Evolutionary conservation across 2,797 vertebrate genomes (phyloP).

Genomic region (Balearica regulorum): DNA sequence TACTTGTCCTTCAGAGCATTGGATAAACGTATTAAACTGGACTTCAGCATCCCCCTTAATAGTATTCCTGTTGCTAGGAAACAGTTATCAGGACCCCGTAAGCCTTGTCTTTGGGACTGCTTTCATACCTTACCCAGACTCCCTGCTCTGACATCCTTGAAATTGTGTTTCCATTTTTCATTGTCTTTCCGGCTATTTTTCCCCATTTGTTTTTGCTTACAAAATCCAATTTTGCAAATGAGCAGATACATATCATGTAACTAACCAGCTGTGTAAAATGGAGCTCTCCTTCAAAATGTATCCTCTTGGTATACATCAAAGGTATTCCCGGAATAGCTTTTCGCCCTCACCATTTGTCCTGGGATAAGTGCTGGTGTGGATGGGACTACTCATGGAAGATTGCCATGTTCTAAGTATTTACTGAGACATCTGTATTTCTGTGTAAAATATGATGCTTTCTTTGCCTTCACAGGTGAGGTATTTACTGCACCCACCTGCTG

Average conservation of each 20-base stretch:
- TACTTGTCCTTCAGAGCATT: conserved; percentile 45
- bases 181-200: conserved; percentile 48
- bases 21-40: conserved; percentile 57
- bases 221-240: conserved; percentile 70
- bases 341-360: not conserved
- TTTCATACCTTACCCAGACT: conserved; percentile 47
- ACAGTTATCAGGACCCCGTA: conserved; percentile 66
- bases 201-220: conserved; percentile 67
- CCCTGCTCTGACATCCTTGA: conserved; percentile 57
- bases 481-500: not conserved
- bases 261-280: conserved; percentile 54
- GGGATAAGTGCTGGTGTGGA: not conserved
- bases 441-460: not conserved
- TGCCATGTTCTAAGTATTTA: not conserved
- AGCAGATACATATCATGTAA: conserved; percentile 51
- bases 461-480: not conserved
- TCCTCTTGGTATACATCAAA: not conserved
- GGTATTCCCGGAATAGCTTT: conserved; percentile 17
- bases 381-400: not conserved
- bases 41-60: conserved; percentile 56
- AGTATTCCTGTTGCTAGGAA: conserved; percentile 77
- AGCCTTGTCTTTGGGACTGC: conserved; percentile 59
- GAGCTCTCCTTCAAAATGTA: conserved; percentile 19
- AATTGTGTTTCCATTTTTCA: conserved; percentile 70
- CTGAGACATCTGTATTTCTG: not conserved